Percentiles rank a stretch among this genome's conserved stretches.
These are phyloP conservation scores for Macrocentrus cingulum DNA, from an alignment of 1,140 invertebrate genomes.

Conservation along the genomic window DNA sequence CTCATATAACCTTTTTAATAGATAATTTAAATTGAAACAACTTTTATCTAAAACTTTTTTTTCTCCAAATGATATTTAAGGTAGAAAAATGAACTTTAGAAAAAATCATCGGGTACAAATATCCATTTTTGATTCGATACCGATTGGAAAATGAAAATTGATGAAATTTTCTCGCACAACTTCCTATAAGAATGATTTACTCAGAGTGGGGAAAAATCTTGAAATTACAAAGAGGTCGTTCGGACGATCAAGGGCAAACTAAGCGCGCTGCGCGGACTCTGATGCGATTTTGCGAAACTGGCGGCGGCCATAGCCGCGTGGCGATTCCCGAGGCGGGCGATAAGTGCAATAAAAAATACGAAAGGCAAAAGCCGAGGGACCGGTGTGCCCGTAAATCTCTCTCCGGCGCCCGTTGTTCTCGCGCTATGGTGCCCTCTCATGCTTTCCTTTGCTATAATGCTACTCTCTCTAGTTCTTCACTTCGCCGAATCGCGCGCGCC, in stretches of 20 bases:
- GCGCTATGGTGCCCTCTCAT: conserved; percentile 12
- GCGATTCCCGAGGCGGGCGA: conserved; percentile 29
- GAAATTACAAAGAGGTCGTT: too few species aligned
- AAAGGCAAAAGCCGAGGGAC: conserved; percentile 28
- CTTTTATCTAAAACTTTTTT: too few species aligned
- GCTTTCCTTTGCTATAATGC: conserved; percentile 4
- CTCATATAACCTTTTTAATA: too few species aligned
- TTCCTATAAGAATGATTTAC: too few species aligned
- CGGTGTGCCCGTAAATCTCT: conserved; percentile 30
- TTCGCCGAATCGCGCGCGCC: conserved; percentile 5
- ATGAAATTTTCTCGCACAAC: too few species aligned
- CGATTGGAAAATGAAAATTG: too few species aligned
- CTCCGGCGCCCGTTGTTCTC: conserved; percentile 32
- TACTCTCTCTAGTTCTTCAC: conserved; percentile 6
- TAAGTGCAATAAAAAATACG: conserved; percentile 31
- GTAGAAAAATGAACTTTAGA: too few species aligned
- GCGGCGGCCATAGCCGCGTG: conserved; percentile 23
- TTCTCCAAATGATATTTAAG: too few species aligned
- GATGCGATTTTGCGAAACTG: conserved; percentile 28
- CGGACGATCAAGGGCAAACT: conserved; percentile 22
- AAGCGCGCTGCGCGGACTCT: conserved; percentile 22
- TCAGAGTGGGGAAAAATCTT: too few species aligned
- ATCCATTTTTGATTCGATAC: too few species aligned
- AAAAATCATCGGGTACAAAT: too few species aligned
- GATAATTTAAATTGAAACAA: too few species aligned